phyloP scores from a whole-genome alignment of 2,113 vertebrate species.

The Gallinago paraguaiae region DNA sequence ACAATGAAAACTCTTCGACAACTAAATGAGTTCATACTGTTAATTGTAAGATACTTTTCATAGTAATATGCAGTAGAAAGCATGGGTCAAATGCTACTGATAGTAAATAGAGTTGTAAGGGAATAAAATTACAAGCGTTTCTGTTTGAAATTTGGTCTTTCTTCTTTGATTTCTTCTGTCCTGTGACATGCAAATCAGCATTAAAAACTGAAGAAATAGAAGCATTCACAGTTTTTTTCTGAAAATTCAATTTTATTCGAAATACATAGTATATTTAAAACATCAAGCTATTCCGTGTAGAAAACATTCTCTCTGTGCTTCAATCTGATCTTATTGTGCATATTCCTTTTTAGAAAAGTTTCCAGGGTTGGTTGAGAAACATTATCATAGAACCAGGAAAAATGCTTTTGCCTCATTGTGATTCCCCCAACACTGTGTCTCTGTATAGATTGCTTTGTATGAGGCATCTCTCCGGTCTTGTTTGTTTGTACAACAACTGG shows the following conservation, averaged over 20 bases:
- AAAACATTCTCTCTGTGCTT: not conserved
- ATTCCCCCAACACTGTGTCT: not conserved
- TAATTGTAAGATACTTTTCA: not conserved
- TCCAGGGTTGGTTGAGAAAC: slow-evolving; percentile 2
- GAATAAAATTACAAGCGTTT: not conserved
- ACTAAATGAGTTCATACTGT: not conserved
- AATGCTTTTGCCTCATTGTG: not conserved
- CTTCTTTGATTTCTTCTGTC: not conserved
- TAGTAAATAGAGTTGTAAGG: not conserved
- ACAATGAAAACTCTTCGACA: not conserved
- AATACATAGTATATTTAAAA: not conserved
- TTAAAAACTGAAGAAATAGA: not conserved
- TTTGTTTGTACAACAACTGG: not conserved
- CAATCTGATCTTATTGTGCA: not conserved
- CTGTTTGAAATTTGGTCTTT: not conserved
- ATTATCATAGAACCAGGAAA: not conserved
- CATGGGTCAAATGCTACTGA: not conserved
- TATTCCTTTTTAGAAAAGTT: not conserved
- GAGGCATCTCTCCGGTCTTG: not conserved
- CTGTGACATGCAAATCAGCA: not conserved
- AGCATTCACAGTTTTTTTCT: not conserved
- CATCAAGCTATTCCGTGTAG: not conserved
- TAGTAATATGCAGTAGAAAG: not conserved
- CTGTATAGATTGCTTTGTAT: not conserved
- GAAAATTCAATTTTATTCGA: not conserved